Conservation (phyloP, 2,888 invertebrate species). For the Drosophila mercatorum region DNA sequence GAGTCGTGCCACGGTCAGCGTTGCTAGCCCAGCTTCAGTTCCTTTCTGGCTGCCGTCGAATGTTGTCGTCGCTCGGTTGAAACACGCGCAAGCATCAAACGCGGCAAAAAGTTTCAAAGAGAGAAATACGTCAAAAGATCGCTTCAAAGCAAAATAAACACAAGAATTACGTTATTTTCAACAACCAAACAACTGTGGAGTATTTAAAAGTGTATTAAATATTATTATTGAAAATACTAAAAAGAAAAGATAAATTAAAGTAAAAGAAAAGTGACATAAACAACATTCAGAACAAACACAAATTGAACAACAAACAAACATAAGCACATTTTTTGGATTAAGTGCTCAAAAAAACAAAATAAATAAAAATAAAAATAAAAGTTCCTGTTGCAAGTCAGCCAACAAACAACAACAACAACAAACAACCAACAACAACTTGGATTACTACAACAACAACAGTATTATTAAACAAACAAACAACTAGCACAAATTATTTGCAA, state of each 20-base stretch:
- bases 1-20: constrained; percentile 80
- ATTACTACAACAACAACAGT: constrained; percentile 77
- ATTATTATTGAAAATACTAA: constrained; percentile 19
- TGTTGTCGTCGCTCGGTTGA: constrained; percentile 83
- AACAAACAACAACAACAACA: constrained; percentile 49
- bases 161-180: constrained; percentile 21
- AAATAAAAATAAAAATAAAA: constrained; percentile 37
- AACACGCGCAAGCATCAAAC: constrained; percentile 60
- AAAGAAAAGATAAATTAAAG: constrained; percentile 6
- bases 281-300: constrained; percentile 43
- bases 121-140: constrained; percentile 41
- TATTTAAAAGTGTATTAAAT: constrained; percentile 55
- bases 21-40: constrained; percentile 82
- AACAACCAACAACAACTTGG: constrained; percentile 67
- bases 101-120: constrained; percentile 41
- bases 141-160: constrained; percentile 35
- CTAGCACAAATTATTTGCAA: constrained; percentile 46
- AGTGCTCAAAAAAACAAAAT: constrained; percentile 47
- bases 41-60: constrained; percentile 85
- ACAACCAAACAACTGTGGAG: constrained; percentile 41
- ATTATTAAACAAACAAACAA: constrained; percentile 60
- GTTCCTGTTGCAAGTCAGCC: constrained; percentile 67
- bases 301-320: constrained; percentile 38
- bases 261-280: constrained; percentile 32
- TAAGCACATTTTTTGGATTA: constrained; percentile 73